A percentile compares a stretch with the other conserved stretches of the same genome.
Conservation (phyloP, 2,113 vertebrate species). For the Eleginops maclovinus region DNA sequence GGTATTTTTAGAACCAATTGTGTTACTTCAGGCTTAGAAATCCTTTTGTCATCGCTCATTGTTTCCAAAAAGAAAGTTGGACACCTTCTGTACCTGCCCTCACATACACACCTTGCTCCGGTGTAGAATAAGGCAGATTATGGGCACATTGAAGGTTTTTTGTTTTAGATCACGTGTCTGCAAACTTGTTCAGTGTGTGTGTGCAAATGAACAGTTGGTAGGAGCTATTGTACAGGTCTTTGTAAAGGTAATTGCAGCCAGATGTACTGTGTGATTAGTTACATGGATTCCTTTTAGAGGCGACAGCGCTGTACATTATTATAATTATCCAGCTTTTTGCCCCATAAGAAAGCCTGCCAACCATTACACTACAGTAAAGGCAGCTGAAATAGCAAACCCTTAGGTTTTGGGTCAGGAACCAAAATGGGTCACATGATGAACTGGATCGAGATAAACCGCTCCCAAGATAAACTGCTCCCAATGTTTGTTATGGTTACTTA, state of each 20-base stretch:
- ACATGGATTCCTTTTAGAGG: constrained; percentile 50
- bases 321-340: constrained; percentile 60
- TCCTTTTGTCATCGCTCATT: constrained; percentile 23
- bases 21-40: constrained; percentile 8
- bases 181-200: background rate
- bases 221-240: constrained; percentile 55
- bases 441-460: constrained; percentile 12
- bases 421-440: constrained; percentile 24
- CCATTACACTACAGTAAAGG: constrained; percentile 47
- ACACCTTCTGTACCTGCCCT: constrained; percentile 5
- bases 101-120: background rate
- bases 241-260: constrained; percentile 68
- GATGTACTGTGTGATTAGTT: constrained; percentile 71
- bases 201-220: background rate
- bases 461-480: constrained; percentile 1
- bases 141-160: constrained; percentile 8
- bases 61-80: constrained; percentile 24
- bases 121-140: constrained; percentile 23
- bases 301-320: constrained; percentile 62
- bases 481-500: constrained; percentile 15
- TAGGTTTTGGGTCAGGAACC: constrained; percentile 5
- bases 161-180: background rate
- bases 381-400: constrained; percentile 64
- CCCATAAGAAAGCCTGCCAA: constrained; percentile 55
- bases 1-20: constrained; percentile 40